Evolutionary conservation across 1,140 invertebrate species (phyloP).

Genomic region (Melipona quadrifasciata): DNA sequence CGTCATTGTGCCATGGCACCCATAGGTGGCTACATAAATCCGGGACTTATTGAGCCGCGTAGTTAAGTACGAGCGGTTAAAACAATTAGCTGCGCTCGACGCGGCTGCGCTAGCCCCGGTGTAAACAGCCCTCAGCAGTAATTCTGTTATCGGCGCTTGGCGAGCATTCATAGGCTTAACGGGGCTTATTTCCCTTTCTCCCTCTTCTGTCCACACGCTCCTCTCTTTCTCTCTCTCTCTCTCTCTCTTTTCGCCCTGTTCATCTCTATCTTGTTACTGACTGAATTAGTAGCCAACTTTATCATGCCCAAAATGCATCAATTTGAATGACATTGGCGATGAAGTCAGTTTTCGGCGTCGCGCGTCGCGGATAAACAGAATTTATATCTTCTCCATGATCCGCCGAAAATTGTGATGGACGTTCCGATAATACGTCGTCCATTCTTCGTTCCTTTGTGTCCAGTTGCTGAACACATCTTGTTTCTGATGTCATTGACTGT

Average conservation of each 20-base stretch:
- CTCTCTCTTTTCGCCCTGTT: neutral
- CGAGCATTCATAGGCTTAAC: constrained; percentile 67
- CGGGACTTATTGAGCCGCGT: constrained; percentile 61
- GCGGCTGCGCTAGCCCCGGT: constrained; percentile 46
- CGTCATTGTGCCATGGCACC: constrained; percentile 36
- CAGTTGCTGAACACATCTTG: neutral
- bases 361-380: neutral
- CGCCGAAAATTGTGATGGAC: neutral
- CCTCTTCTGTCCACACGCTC: constrained; percentile 22
- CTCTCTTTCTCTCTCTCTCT: constrained; percentile 6
- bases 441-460: neutral
- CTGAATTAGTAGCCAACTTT: constrained; percentile 17
- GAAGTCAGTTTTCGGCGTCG: neutral
- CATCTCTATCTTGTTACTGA: neutral
- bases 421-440: neutral
- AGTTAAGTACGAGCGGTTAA: constrained; percentile 59
- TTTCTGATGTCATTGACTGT: neutral
- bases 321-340: constrained; percentile 2
- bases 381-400: neutral
- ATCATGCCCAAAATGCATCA: constrained; percentile 17
- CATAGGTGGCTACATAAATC: constrained; percentile 56
- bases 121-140: constrained; percentile 64
- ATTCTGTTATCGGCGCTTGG: constrained; percentile 69
- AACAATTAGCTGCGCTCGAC: constrained; percentile 62
- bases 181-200: constrained; percentile 52